Evolutionary conservation across 2,797 vertebrate species (phyloP), one percentile per base, ranked within the genome.

Genomic region (Macrochelys suwanniensis): DNA sequence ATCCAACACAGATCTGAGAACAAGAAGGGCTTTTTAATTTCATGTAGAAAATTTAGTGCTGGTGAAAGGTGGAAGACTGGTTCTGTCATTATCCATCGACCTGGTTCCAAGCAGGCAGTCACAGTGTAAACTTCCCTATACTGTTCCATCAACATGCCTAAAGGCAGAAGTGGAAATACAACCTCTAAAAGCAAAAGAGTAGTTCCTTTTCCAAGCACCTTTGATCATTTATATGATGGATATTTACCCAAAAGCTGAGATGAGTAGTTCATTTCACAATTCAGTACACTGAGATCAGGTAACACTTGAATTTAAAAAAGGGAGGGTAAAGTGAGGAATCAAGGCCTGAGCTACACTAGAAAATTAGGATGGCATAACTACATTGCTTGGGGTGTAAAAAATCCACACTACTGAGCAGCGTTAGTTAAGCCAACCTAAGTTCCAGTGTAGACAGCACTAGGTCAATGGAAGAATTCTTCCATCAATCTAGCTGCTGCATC

Each of bases 101-200:
- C 42, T 26, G 26, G 0, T 50, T n/a, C 56, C 45, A 31, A 21
- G 16, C 6, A 42, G 9, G 26, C 0, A 0, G 83, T 0, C 0
- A 12, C 5, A 77, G 26, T 0, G 0, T 37, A 71, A 71, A 71
- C 19, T 4, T 47, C 23, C 37, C n/a, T 25, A 6, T 23, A 33
- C 33, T 28, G 11, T 28, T 25, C 80, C 3, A 17, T 21, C 0
- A 0, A 28, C 28, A 53, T 71, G 26, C 6, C 33, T 28, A 1
- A 0, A 0, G 19, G 33, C 80, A 83, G 82, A 82, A 81, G 42
- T 51, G 54, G n/a, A n/a, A 2, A 10, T 0, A 6, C 0, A 68
- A 11, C n/a, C 0, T 33, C 84, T 11, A 5, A 59, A 8, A 42
- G 42, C 80, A 85, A 88, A 37, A 1, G 28, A 61, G 15, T 33